Evolutionary conservation across 2,797 vertebrate species (phyloP), one percentile per base, ranked within the genome.

Genomic region (Gymnodraco acuticeps): DNA sequence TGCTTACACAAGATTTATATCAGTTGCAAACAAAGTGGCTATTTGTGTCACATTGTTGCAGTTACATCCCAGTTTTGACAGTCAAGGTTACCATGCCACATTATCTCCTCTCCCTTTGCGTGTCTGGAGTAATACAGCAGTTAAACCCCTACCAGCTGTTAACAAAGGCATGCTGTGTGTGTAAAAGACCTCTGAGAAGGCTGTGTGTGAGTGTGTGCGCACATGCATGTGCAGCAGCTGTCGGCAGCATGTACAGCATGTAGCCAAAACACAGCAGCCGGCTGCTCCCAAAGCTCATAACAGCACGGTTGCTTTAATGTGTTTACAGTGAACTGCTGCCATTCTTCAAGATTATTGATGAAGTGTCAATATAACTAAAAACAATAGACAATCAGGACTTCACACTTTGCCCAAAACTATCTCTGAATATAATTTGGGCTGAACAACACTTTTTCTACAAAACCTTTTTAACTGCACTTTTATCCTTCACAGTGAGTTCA

Each of bases 91-190:
- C 52, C 73, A 58, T 15, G 54, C 41, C 74, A 78, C 73, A 82
- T 90, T 83, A 87, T 77, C 87, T 79, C 70, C 75, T 72, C 75
- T 69, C 27, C 65, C 59, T 53, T 73, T 81, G 91, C 81, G 64
- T 89, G 88, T 88, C 88, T 77, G 46, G 4, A 80, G 80, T 84
- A 87, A 91, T 73, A 59, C 88, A 82, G 83, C 86, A 74, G 80
- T 92, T 84, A 92, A 92, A 85, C 78, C 82, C 77, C 85, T 77
- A 84, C 89, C 91, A 92, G 91, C 87, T 92, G 91, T 90, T 90
- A 90, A 93, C 91, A 92, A 93, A 90, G 84, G 87, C 86, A 83
- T 13, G 77, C 88, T 92, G 90, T 92, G 86, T 90, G 85, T 64
- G 80, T 70, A 68, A 77, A 68, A 74, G 78, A 78, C 78, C 73